These are phyloP conservation scores for Astreopora myriophthalma DNA, from an alignment of 64 coral and sea anemone genomes.

Conservation along the genomic window DNA sequence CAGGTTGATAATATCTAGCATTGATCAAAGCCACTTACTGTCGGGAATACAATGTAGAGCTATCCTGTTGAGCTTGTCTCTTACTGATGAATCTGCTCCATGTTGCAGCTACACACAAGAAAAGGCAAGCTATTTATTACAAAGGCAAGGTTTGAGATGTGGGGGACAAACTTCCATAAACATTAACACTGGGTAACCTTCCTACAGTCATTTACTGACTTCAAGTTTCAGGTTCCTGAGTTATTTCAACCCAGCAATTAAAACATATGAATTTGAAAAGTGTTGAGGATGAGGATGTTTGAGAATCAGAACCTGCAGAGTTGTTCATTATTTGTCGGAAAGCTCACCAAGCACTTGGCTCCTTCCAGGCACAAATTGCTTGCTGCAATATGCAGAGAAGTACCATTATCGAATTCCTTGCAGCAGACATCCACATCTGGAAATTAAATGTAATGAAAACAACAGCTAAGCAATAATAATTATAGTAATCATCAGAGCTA, in stretches of 20 bases:
- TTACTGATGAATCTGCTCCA: conserved; percentile 77
- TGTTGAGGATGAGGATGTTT: too few species aligned
- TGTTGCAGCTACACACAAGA: conserved; percentile 73
- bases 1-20: not conserved
- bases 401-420: conserved; percentile 97
- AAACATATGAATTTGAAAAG: too few species aligned
- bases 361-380: conserved; percentile 92
- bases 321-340: too few species aligned
- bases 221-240: too few species aligned
- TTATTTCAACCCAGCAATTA: too few species aligned
- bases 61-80: conserved; percentile 79
- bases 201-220: too few species aligned
- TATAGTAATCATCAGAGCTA: too few species aligned
- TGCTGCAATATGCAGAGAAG: conserved; percentile 92
- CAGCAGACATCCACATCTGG: conserved; percentile 86
- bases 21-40: conserved; percentile 42
- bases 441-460: not conserved
- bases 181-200: too few species aligned
- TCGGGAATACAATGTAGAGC: conserved; percentile 82
- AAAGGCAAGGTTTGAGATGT: too few species aligned
- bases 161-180: too few species aligned
- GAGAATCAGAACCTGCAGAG: too few species aligned
- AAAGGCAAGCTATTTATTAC: not conserved
- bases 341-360: conserved; percentile 87
- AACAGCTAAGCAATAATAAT: too few species aligned